phyloP scores from a whole-genome alignment of 2,888 invertebrate species.

The Eubasilissa splendida region DNA sequence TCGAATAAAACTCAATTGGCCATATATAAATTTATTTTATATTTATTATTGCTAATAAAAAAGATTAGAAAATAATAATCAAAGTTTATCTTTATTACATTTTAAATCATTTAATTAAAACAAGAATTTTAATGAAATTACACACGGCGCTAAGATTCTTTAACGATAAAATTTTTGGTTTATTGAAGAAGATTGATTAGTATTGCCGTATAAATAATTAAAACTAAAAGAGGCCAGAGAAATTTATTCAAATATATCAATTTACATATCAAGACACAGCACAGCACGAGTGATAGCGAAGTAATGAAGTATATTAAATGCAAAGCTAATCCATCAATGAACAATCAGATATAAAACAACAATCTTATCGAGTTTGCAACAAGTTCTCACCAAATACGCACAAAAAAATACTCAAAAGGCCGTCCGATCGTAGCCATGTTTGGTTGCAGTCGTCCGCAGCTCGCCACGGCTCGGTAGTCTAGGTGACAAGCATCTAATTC shows the following conservation, averaged over 20 bases:
- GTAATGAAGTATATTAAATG: slow-evolving; percentile 25
- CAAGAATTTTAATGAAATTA: too few relatives aligned
- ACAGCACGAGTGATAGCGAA: not conserved
- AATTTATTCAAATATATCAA: slow-evolving; percentile 13
- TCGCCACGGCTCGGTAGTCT: not conserved
- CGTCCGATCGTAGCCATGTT: not conserved
- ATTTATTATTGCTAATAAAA: too few relatives aligned
- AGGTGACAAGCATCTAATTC: not conserved
- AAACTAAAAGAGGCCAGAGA: slow-evolving; percentile 17
- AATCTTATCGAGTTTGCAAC: slow-evolving; percentile 8
- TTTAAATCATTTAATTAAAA: too few relatives aligned
- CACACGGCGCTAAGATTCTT: too few relatives aligned
- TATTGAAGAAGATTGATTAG: not conserved
- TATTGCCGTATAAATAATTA: slow-evolving; percentile 5
- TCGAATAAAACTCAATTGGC: too few relatives aligned
- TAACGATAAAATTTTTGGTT: too few relatives aligned
- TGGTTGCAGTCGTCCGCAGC: not conserved
- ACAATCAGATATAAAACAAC: slow-evolving; percentile 14
- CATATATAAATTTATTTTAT: too few relatives aligned
- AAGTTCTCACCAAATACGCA: slow-evolving; percentile 20
- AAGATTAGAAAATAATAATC: too few relatives aligned
- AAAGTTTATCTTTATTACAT: too few relatives aligned
- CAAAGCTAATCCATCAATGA: slow-evolving; percentile 23
- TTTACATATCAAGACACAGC: not conserved
- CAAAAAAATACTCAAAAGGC: not conserved